Evolutionary conservation across 1,140 invertebrate species (phyloP), one percentile per base, ranked within the genome.

Genomic region (Zaprionus kolodkinae): DNA sequence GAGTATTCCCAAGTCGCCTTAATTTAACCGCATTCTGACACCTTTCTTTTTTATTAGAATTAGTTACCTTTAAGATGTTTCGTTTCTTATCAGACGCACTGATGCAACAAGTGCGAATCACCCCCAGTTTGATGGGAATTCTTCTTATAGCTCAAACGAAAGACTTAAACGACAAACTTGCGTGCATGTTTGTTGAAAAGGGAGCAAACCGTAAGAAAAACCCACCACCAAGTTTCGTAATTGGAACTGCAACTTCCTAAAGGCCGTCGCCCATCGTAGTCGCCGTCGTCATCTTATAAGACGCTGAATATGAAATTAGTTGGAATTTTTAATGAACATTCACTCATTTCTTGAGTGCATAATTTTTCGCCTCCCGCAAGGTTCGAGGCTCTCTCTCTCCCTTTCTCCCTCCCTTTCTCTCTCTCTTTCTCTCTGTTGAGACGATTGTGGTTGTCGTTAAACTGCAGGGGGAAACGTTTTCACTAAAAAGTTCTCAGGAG

Each of bases 281-380:
- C 48, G 3, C 57, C 56, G 59, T 40, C 66, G 66, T 55, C 74
- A 68, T 90, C 85, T 81, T 89, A 89, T 89, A 89, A 90, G 85
- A 88, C 65, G 78, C 76, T 89, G 85, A 89, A 89, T 89, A 85
- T 85, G 85, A 89, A 89, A 89, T 90, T 85, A 90, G 85, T 81
- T 72, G 85, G 85, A 81, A 88, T 89, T 89, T 85, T 90, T 85
- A 90, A 89, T 89, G 85, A 79, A 81, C 75, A 81, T 72, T 89
- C 72, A 72, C 80, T 45, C 40, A 72, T 73, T 86, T 76, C 71
- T 50, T 6, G 15, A 67, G 70, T 75, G 67, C 66, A 78, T 72
- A 68, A 52, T 71, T 76, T 52, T 56, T 54, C 36, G 25, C 68
- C 70, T 54, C 54, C 59, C 45, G 12, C 40, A 10, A 50, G 38